These are phyloP conservation scores for Apodemia mormo DNA, from an alignment of 2,888 invertebrate genomes.

Conservation along the genomic window DNA sequence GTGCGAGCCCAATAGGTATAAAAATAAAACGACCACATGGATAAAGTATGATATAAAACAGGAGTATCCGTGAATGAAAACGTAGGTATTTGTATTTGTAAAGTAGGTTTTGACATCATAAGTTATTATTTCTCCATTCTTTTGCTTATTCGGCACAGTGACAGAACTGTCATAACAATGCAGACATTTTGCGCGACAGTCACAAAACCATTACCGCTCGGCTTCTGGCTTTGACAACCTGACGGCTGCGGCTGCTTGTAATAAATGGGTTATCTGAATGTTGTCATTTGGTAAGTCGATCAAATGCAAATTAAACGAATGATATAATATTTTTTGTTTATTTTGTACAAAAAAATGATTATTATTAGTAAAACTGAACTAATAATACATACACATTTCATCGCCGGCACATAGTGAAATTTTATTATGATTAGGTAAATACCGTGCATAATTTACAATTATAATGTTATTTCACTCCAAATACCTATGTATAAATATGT, in stretches of 20 bases:
- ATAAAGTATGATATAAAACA: neutral
- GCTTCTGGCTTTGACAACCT: conserved; percentile 25
- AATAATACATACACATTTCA: too few species aligned
- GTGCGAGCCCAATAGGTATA: too few species aligned
- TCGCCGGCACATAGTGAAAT: too few species aligned
- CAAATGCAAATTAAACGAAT: neutral
- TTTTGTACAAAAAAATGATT: too few species aligned
- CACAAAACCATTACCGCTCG: conserved; percentile 20
- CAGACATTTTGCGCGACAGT: conserved; percentile 39
- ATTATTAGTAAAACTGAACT: too few species aligned
- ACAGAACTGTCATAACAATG: conserved; percentile 38
- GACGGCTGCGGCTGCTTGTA: conserved; percentile 1
- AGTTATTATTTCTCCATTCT: conserved; percentile 5
- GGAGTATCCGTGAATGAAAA: neutral
- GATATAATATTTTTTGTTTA: neutral
- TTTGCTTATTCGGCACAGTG: neutral
- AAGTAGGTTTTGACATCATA: conserved; percentile 1
- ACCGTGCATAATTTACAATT: too few species aligned
- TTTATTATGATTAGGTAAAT: too few species aligned
- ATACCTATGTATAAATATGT: too few species aligned
- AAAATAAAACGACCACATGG: neutral
- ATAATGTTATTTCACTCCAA: too few species aligned
- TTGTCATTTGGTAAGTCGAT: neutral
- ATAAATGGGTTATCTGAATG: neutral
- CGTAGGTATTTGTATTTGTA: too few species aligned